Percentiles rank a stretch among this genome's conserved stretches.
Evolutionary conservation across 2,797 vertebrate genomes (phyloP).

Genomic region (Arnoldichthys spilopterus): DNA sequence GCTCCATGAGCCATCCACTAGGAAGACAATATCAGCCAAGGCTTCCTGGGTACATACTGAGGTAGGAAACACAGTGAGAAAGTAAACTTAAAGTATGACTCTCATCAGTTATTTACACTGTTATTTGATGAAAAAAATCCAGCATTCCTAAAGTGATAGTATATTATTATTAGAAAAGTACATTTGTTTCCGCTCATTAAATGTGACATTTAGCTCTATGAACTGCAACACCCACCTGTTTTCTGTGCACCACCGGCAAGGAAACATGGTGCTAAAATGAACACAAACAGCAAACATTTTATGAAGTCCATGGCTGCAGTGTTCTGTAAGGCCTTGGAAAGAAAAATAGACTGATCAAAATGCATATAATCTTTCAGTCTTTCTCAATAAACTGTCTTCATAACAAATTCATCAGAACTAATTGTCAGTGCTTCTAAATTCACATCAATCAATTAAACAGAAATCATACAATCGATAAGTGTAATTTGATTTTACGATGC

Average conservation of each 20-base stretch:
- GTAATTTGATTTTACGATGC: no score
- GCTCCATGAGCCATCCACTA: slow-evolving; percentile 82
- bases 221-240: slow-evolving; percentile 69
- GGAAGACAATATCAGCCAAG: slow-evolving; percentile 80
- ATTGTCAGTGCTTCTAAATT: background rate
- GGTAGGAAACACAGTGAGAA: background rate
- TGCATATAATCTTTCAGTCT: background rate
- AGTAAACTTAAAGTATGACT: background rate
- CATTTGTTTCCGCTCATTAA: background rate
- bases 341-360: background rate
- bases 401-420: background rate
- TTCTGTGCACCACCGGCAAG: slow-evolving; percentile 59
- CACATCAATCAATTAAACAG: no score
- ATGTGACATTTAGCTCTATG: background rate
- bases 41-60: slow-evolving; percentile 80
- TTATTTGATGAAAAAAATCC: background rate
- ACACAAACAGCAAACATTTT: slow-evolving; percentile 59
- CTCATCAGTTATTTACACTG: no score
- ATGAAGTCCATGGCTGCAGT: slow-evolving; percentile 65
- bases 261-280: slow-evolving; percentile 66
- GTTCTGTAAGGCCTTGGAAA: slow-evolving; percentile 37
- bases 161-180: background rate
- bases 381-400: background rate
- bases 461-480: no score
- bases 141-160: background rate